These are phyloP conservation scores for Corythornis vintsioides DNA, from an alignment of 2,113 vertebrate species.

Conservation along the genomic window DNA sequence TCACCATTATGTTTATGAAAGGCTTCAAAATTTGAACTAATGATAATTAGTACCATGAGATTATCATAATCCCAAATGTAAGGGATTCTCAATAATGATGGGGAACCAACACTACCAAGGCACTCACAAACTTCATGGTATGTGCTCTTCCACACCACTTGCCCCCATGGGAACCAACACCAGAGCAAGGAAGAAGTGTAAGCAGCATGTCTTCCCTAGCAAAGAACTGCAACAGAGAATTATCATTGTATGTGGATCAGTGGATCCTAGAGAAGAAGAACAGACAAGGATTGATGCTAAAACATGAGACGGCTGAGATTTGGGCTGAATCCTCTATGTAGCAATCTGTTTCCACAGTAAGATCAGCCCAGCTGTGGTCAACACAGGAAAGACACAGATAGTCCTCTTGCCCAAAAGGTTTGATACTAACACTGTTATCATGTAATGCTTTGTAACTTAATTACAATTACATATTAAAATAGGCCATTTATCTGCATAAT, in stretches of 20 bases:
- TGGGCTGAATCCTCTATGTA: not conserved
- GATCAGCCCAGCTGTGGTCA: not conserved
- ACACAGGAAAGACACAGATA: not conserved
- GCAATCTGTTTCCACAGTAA: not conserved
- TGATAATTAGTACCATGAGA: not conserved
- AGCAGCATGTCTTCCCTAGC: not conserved
- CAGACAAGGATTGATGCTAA: not conserved
- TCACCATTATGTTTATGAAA: not conserved
- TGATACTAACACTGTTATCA: not conserved
- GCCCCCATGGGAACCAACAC: not conserved
- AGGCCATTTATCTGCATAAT: not conserved
- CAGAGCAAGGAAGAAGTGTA: not conserved
- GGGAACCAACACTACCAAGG: fast-evolving
- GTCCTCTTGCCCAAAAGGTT: not conserved
- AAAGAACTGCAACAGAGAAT: not conserved
- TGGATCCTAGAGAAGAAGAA: not conserved
- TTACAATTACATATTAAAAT: not conserved
- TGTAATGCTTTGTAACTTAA: not conserved
- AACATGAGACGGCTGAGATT: not conserved
- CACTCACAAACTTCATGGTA: fast-evolving
- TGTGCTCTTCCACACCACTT: not conserved
- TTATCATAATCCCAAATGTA: not conserved
- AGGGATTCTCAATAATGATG: not conserved
- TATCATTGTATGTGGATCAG: not conserved
- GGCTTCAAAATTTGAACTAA: not conserved